Evolutionary conservation across 64 coral and sea anemone species (phyloP).

Genomic region (Pocillopora damicornis): DNA sequence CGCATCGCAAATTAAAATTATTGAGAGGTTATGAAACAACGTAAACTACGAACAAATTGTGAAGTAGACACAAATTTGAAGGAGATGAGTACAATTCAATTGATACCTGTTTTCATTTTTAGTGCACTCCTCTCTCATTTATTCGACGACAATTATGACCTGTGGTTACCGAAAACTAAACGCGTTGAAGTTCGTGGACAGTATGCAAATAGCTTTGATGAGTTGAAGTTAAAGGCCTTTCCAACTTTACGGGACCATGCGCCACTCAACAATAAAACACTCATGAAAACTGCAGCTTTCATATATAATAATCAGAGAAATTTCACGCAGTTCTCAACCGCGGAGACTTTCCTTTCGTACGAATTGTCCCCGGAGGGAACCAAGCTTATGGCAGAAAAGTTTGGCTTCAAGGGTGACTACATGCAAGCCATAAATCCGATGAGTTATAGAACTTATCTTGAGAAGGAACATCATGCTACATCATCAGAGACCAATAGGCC

Average conservation of each 20-base stretch:
- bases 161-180: no score
- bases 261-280: background rate
- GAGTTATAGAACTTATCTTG: background rate
- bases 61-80: no score
- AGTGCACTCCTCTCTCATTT: background rate
- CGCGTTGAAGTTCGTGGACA: slow-evolving; percentile 14
- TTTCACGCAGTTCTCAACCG: background rate
- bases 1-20: no score
- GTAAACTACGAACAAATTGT: no score
- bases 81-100: no score
- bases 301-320: background rate
- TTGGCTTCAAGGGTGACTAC: slow-evolving; percentile 10
- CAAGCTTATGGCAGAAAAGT: background rate
- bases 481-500: no score
- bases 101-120: no score
- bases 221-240: background rate
- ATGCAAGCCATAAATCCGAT: slow-evolving; percentile 1
- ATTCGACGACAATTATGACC: accelerated
- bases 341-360: slow-evolving; percentile 1
- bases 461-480: no score
- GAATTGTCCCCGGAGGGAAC: slow-evolving; percentile 4
- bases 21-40: no score
- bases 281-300: background rate
- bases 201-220: background rate
- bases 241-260: background rate